phyloP scores from a whole-genome alignment of 2,888 invertebrate genomes.

The Caenorhabditis afra region DNA sequence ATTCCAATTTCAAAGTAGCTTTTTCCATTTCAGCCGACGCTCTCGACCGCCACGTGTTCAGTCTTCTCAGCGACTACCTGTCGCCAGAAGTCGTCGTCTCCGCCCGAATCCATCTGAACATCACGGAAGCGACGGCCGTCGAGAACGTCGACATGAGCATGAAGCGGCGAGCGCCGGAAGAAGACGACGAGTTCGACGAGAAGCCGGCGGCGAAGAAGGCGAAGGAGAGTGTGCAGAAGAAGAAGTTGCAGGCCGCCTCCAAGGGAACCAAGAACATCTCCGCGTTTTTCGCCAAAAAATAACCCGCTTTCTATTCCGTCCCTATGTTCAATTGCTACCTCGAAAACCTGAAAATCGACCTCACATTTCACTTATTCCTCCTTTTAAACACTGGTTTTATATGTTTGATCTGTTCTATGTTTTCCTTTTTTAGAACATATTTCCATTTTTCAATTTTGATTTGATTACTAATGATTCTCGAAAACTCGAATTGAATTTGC shows the following conservation, averaged over 20 bases:
- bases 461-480: no score
- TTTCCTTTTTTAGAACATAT: no score
- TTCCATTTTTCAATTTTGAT: not conserved
- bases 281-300: conserved; percentile 71
- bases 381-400: not conserved
- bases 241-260: conserved; percentile 71
- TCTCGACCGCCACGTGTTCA: conserved; percentile 65
- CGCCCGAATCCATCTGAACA: conserved; percentile 49
- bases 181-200: conserved; percentile 42
- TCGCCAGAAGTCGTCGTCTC: conserved; percentile 10
- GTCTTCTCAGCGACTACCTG: conserved; percentile 63
- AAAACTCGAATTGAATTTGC: no score
- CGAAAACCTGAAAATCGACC: not conserved
- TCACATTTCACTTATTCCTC: not conserved
- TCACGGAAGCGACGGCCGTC: conserved; percentile 49
- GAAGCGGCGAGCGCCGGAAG: conserved; percentile 44
- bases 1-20: not conserved
- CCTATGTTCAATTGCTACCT: not conserved
- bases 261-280: conserved; percentile 73
- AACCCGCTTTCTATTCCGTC: not conserved
- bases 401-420: no score
- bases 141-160: conserved; percentile 57
- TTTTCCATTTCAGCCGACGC: conserved; percentile 55
- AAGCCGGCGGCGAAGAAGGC: conserved; percentile 59
- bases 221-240: conserved; percentile 65